phyloP scores from a whole-genome alignment of 2,888 invertebrate genomes.

The Neoaliturus tenellus region DNA sequence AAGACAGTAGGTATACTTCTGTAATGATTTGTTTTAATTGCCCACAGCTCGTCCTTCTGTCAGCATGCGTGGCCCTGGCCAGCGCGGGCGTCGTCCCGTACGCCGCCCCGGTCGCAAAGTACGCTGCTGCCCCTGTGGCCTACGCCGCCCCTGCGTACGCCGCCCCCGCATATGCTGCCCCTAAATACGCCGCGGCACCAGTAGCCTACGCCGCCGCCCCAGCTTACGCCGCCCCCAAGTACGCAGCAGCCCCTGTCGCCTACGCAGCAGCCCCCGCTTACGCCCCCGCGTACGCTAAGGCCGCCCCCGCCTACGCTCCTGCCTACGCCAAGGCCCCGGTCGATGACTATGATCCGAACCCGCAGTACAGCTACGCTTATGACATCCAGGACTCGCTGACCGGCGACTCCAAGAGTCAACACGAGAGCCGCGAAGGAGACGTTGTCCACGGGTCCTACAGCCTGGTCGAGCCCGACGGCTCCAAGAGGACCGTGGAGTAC shows the following conservation, averaged over 20 bases:
- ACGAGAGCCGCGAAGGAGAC: slow-evolving; percentile 65
- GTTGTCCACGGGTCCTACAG: slow-evolving; percentile 66
- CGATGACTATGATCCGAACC: slow-evolving; percentile 68
- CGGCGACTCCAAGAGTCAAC: slow-evolving; percentile 67
- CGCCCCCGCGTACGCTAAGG: slow-evolving; percentile 63
- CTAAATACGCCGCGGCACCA: slow-evolving; percentile 61
- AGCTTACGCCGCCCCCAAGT: slow-evolving; percentile 55
- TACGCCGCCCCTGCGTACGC: slow-evolving; percentile 63
- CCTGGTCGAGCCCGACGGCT: slow-evolving; percentile 65
- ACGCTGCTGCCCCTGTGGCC: slow-evolving; percentile 60
- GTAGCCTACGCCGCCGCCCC: slow-evolving; percentile 61
- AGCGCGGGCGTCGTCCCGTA: slow-evolving; percentile 66
- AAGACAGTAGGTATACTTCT: too few species aligned
- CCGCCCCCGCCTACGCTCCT: slow-evolving; percentile 71
- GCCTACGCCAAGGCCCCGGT: slow-evolving; percentile 71
- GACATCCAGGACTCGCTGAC: slow-evolving; percentile 67
- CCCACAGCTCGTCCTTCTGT: slow-evolving; percentile 7
- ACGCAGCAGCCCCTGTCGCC: slow-evolving; percentile 58
- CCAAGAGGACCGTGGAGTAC: slow-evolving; percentile 65
- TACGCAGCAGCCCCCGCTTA: slow-evolving; percentile 56
- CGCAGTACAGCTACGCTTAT: slow-evolving; percentile 67
- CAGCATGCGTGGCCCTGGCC: slow-evolving; percentile 34
- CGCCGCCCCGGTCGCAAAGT: slow-evolving; percentile 62
- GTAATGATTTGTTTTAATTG: background rate
- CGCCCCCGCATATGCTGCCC: slow-evolving; percentile 70